A percentile compares a stretch with the other conserved stretches of the same genome.
These are phyloP conservation scores for Tympanoctomys barrerae DNA, from an alignment of 2,797 vertebrate species.

Conservation along the genomic window DNA sequence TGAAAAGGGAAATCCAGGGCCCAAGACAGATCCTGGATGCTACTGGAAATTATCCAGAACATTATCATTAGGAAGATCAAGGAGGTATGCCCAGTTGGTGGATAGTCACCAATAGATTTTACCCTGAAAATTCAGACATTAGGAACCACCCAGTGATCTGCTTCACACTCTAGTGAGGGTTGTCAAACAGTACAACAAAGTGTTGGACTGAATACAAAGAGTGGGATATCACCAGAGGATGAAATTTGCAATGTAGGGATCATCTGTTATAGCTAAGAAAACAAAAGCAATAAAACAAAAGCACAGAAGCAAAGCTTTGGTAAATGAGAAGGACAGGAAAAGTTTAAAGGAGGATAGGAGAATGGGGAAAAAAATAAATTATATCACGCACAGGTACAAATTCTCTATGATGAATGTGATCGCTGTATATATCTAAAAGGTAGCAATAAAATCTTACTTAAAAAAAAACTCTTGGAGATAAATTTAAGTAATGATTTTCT, in stretches of 20 bases:
- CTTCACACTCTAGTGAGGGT: neutral
- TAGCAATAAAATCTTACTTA: neutral
- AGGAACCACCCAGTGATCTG: neutral
- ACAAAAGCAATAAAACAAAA: neutral
- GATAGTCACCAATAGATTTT: neutral
- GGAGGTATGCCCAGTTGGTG: neutral
- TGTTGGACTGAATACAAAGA: neutral
- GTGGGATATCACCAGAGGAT: neutral
- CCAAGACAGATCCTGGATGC: neutral
- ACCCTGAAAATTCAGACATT: neutral
- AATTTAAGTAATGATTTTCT: neutral
- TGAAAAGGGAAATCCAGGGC: neutral
- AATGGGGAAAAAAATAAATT: too few relatives aligned
- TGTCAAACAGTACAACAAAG: neutral
- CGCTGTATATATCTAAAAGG: too few relatives aligned
- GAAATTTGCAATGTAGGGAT: neutral
- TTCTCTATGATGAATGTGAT: too few relatives aligned
- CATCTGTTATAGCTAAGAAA: neutral
- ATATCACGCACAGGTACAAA: too few relatives aligned
- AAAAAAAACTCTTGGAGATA: neutral
- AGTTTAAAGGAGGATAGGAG: too few relatives aligned
- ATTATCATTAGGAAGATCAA: neutral
- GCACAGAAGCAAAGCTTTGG: too few relatives aligned
- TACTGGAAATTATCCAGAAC: neutral
- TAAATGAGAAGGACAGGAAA: too few relatives aligned